Conservation (phyloP, 2,113 vertebrate genomes). For the Antechinus flavipes region DNA sequence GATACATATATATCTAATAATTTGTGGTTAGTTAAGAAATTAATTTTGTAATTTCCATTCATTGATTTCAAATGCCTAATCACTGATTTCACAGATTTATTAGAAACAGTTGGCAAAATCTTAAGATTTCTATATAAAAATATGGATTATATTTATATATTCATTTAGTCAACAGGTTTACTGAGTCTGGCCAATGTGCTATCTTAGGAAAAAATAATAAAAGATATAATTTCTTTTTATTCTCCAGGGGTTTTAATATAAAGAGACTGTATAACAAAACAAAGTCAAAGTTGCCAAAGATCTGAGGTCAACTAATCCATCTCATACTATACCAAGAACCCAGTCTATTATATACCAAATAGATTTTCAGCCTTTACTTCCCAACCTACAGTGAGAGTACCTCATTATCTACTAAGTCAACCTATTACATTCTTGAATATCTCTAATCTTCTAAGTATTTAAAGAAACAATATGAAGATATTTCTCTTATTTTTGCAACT, state of each 20-base stretch:
- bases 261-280: neutral
- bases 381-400: neutral
- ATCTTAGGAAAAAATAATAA: neutral
- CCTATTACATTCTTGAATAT: neutral
- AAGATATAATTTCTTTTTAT: neutral
- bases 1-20: neutral
- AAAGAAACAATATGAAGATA: neutral
- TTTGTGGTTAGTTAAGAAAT: neutral
- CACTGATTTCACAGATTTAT: neutral
- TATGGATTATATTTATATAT: neutral
- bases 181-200: neutral
- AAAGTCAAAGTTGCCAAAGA: neutral
- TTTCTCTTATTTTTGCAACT: neutral
- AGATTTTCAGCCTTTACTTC: neutral
- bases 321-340: neutral
- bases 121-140: neutral
- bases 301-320: neutral
- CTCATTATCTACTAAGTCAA: neutral
- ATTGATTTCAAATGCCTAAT: neutral
- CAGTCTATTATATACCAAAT: neutral
- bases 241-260: neutral
- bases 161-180: neutral
- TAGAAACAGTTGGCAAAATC: neutral
- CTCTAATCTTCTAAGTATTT: neutral
- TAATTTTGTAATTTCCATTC: neutral